Evolutionary conservation across 2,888 invertebrate genomes (phyloP), one percentile per base, ranked within the genome.

Genomic region (Disparrhopalites patrizii): DNA sequence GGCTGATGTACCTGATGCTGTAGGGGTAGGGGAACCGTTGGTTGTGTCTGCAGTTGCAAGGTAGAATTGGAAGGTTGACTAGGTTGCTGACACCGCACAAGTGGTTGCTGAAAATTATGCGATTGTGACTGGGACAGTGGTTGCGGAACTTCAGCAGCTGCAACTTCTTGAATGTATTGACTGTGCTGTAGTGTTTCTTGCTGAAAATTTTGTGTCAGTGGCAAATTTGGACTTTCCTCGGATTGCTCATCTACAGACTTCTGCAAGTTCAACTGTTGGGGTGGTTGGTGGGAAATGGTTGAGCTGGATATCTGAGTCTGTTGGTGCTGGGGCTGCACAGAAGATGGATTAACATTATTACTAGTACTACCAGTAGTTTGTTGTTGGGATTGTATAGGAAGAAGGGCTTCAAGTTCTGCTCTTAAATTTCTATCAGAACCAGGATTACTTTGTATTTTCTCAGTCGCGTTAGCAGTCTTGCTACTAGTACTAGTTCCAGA

Each of bases 1-100:
- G 81, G 82, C 61, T 83, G 77, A 1, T 83, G 70, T 23, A 61
- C 60, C 57, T 77, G 78, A 63, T 77, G 76, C n/a, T 76, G 75
- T 38, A 76, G 70, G 55, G 67, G 73, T 51, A 71, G 73, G 52
- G 43, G 67, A 20, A 68, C 58, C 54, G 62, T 68, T 60, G 68
- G 72, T 50, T 64, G 68, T 36, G 66, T 68, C 51, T 66, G 71
- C 56, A 70, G 67, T 55, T 73, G 74, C 56, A 73, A n/a, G 75
- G 57, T 67, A 50, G 18, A 66, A 67, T 38, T 79, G 65, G n/a
- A n/a, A 54, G 54, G 52, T 20, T 51, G 63, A 5, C 58, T 55
- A 36, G 36, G 51, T 20, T 23, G 23, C 25, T 51, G 51, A 25
- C 23, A n/a, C 20, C 25, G 23, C 18, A 51, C 23, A 25, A 23